Conservation (phyloP, 2,888 invertebrate species). For the Graphium colonna region DNA sequence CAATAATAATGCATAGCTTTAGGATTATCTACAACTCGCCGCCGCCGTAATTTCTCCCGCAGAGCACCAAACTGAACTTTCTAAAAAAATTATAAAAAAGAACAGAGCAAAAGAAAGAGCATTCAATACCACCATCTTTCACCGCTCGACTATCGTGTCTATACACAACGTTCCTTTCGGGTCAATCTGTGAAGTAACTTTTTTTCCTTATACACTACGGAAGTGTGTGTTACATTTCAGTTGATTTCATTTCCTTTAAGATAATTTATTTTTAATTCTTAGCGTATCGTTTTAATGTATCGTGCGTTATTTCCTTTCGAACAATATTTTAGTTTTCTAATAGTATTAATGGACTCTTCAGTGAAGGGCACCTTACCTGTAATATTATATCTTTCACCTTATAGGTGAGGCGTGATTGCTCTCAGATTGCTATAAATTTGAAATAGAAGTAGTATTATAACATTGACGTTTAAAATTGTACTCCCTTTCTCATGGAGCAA, state of each 20-base stretch:
- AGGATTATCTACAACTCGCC: slow-evolving; percentile 60
- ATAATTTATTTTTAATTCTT: too few relatives aligned
- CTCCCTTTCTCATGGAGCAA: slow-evolving; percentile 74
- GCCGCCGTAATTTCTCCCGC: slow-evolving; percentile 72
- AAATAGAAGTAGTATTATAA: slow-evolving; percentile 68
- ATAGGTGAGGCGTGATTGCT: slow-evolving; percentile 70
- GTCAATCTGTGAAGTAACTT: slow-evolving; percentile 42
- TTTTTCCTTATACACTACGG: slow-evolving; percentile 24
- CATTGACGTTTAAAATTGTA: slow-evolving; percentile 71
- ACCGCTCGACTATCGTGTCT: slow-evolving; percentile 68
- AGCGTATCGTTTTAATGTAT: too few relatives aligned
- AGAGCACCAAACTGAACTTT: slow-evolving; percentile 73
- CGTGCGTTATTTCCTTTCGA: too few relatives aligned
- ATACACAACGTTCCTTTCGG: slow-evolving; percentile 42
- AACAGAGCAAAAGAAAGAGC: slow-evolving; percentile 70
- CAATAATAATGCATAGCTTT: slow-evolving; percentile 62
- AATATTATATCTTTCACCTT: slow-evolving; percentile 66
- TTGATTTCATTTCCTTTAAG: too few relatives aligned
- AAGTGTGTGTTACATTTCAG: too few relatives aligned
- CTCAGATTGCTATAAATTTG: slow-evolving; percentile 75
- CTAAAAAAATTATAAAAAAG: slow-evolving; percentile 70
- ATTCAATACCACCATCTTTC: slow-evolving; percentile 74
- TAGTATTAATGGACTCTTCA: slow-evolving; percentile 35
- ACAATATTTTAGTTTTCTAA: slow-evolving; percentile 36
- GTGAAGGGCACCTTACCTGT: slow-evolving; percentile 65